Evolutionary conservation across 1,140 invertebrate species (phyloP), one percentile per base, ranked within the genome.

Genomic region (Reticulitermes speratus): DNA sequence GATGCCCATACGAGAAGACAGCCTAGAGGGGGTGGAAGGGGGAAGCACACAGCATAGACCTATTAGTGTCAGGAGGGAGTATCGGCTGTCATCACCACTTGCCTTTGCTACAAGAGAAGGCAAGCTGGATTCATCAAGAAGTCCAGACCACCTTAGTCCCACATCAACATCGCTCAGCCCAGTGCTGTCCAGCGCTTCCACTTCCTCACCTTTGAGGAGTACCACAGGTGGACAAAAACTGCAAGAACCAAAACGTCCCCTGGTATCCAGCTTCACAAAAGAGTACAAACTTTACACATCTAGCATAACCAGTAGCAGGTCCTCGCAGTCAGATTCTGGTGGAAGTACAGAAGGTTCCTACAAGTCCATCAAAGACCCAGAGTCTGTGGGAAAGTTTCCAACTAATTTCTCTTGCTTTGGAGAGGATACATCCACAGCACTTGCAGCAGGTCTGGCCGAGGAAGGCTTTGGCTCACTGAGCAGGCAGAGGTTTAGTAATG

Each of bases 211-310:
- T 55, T 55, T 55, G 19, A 55, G 52, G 52, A 55, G 19, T 55
- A 0, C 52, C 52, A 19, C 52, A 55, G 19, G 19, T 21, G 19
- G 19, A 55, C 52, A 55, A 21, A 55, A 55, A 19, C 52, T 55
- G 52, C 52, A 21, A 21, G 52, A 55, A 55, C 52, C 52, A 55
- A 84, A 52, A 45, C 44, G 83, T 52, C 83, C 83, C 19, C 11
- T 85, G 14, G 52, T 85, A 25, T 85, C 85, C 55, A 52, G 44
- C 32, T 85, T 85, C 85, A 85, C 85, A 25, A 85, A 65, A 75
- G 85, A 85, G 25, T 55, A 65, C 52, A 85, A 85, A 65, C 85
- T 82, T 19, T 45, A 85, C 85, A 38, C 85, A 2, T n/a, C 83
- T 14, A 84, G 52, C 23, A 84, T 84, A 19, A 55, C 16, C 52